A percentile compares a stretch with the other conserved stretches of the same genome.
phyloP scores from a whole-genome alignment of 2,888 invertebrate species.

The Celastrina argiolus region DNA sequence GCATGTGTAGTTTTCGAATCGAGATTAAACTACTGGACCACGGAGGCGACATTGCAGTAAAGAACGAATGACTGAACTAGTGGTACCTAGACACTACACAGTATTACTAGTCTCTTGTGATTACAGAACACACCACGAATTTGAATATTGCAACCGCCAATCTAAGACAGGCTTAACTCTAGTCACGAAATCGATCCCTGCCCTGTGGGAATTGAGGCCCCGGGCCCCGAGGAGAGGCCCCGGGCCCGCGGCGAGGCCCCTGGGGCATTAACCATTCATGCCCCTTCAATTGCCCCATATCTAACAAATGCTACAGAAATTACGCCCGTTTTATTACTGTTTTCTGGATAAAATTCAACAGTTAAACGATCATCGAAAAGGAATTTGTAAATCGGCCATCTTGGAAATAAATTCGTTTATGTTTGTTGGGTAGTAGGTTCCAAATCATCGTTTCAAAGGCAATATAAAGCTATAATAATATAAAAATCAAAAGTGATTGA shows the following conservation, averaged over 20 bases:
- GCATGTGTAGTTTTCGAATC: too few relatives aligned
- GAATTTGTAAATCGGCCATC: background rate
- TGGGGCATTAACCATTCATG: conserved; percentile 67
- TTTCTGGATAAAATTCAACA: conserved; percentile 24
- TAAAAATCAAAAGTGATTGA: too few relatives aligned
- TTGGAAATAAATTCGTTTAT: background rate
- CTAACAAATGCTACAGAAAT: conserved; percentile 46
- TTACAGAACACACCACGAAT: background rate
- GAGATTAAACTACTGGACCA: too few relatives aligned
- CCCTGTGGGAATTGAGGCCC: conserved; percentile 58
- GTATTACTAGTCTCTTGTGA: background rate
- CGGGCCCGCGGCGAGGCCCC: background rate
- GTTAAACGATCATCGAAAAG: background rate
- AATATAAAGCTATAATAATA: background rate
- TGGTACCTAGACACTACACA: background rate
- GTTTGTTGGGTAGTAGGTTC: background rate
- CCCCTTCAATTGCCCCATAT: conserved; percentile 60
- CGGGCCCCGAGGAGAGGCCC: conserved; percentile 31
- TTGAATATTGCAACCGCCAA: background rate
- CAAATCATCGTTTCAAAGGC: background rate
- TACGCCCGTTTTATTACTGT: conserved; percentile 36
- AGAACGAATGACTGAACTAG: too few relatives aligned
- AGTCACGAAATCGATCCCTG: conserved; percentile 36
- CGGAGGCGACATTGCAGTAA: too few relatives aligned
- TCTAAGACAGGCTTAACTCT: conserved; percentile 13